Evolutionary conservation across 2,888 invertebrate species (phyloP).

Genomic region (Meteorus cinctellus): DNA sequence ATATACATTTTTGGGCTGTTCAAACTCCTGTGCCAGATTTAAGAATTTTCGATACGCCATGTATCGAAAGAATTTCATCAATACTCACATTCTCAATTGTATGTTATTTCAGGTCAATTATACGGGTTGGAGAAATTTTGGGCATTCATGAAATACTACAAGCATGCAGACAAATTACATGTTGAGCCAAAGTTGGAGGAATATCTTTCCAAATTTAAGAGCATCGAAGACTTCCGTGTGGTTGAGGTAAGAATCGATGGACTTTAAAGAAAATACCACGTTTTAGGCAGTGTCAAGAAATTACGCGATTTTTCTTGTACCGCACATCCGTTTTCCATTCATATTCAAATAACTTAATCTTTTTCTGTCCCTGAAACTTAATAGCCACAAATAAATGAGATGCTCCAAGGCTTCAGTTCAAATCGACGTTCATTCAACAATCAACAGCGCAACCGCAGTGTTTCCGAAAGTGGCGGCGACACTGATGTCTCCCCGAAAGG

Average conservation of each 20-base stretch:
- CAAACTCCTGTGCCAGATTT: too few species aligned
- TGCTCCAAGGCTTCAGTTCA: conserved; percentile 75
- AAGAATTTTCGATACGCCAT: too few species aligned
- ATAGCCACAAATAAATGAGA: conserved; percentile 79
- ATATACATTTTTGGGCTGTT: neutral
- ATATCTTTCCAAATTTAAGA: conserved; percentile 86
- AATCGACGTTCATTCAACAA: conserved; percentile 72
- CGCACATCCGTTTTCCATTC: conserved; percentile 26
- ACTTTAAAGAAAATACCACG: conserved; percentile 7
- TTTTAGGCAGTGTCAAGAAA: neutral
- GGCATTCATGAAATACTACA: conserved; percentile 98
- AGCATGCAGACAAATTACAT: conserved; percentile 83
- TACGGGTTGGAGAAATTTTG: conserved; percentile 99
- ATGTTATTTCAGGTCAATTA: conserved; percentile 83
- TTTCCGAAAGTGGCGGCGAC: conserved; percentile 78
- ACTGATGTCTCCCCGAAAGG: conserved; percentile 59
- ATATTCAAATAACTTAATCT: conserved; percentile 21
- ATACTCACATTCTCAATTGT: conserved; percentile 6
- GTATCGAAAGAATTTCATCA: neutral
- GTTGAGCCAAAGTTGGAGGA: conserved; percentile 84
- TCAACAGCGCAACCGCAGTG: conserved; percentile 79
- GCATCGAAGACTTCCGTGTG: conserved; percentile 91
- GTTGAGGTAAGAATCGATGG: conserved; percentile 77
- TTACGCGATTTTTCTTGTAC: conserved; percentile 16
- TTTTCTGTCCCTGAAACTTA: conserved; percentile 56